These are phyloP conservation scores for Drosophila nannoptera DNA, from an alignment of 1,140 invertebrate genomes.

Conservation along the genomic window DNA sequence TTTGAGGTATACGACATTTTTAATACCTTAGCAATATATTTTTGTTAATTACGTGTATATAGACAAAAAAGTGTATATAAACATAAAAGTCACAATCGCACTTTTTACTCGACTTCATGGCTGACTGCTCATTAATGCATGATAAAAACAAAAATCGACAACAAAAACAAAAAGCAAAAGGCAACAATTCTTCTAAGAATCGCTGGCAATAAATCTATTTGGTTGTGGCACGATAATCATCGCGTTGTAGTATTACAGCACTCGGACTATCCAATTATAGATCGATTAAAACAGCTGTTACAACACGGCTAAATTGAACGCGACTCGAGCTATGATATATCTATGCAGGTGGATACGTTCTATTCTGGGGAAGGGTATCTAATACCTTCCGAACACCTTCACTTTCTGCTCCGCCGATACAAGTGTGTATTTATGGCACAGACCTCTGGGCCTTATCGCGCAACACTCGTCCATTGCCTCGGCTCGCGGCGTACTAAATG, in stretches of 20 bases:
- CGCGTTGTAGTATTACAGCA: conserved; percentile 1
- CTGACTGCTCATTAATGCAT: conserved; percentile 2
- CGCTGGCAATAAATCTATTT: neutral
- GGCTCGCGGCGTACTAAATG: conserved; percentile 34
- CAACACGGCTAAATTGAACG: neutral
- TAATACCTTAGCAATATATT: too few species aligned
- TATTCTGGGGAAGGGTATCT: neutral
- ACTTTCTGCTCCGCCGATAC: conserved; percentile 27
- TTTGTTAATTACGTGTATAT: neutral
- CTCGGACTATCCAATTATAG: conserved; percentile 3
- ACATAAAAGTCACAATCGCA: neutral
- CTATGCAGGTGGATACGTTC: neutral
- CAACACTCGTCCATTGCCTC: conserved; percentile 27
- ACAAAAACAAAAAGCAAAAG: too few species aligned
- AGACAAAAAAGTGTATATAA: neutral
- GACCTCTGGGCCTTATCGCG: conserved; percentile 33
- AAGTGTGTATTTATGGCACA: conserved; percentile 10
- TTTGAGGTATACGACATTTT: too few species aligned
- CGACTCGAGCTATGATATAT: neutral
- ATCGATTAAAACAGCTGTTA: conserved; percentile 12
- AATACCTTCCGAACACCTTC: conserved; percentile 32
- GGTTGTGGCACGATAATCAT: neutral
- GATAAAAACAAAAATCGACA: neutral
- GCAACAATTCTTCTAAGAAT: neutral
- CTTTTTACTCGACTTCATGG: conserved; percentile 4